Base-by-base conservation (phyloP, 2,888 invertebrate species). In the Chloroclystis v-ata region DNA sequence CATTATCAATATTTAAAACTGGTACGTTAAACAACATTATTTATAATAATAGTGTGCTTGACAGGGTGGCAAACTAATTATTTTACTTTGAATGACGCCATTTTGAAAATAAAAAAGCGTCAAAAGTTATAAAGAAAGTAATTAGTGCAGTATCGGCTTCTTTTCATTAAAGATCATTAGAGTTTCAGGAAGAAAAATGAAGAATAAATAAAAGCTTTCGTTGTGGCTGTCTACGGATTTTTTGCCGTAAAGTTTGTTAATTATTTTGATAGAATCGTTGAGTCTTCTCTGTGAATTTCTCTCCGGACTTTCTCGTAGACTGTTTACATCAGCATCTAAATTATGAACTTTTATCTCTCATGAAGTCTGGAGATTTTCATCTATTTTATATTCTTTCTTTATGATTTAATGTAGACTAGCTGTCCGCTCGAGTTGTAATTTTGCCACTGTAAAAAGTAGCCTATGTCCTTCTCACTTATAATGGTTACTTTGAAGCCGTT, bases 121-220 rank as follows among this genome's bases (percentile, higher is more conserved):
- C 60, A 57, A 58, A 66, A 68, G 66, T 33, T 28, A 1, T 38
- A 33, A 49, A 53, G 40, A 33, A 43, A 20, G 43, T 47, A 44
- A 37, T 52, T 54, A 44, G 29, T 29, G 63, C 60, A 66, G 67
- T 73, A 79, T 78, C 78, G 78, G 69, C 72, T 72, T 72, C 78
- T 75, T 79, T 83, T 83, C 78, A 81, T 83, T 78, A 78, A 75
- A 76, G 75, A 78, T 82, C 85, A 83, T 84, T 82, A 82, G 80
- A 82, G 75, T 75, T 78, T 70, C 54, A 65, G 67, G 72, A 77
- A 74, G 75, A 80, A 78, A 79, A 80, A 78, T 73, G 74, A 65
- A 75, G 78, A 73, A 79, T 73, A 78, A 78, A 78, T 74, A 80
- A 69, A 66, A 58, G 59, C 65, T 60, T 57, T 68, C 67, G 63